Percentiles rank a stretch among this genome's conserved stretches.
Conservation (phyloP, 2,113 vertebrate species). For the Phasianus colchicus region DNA sequence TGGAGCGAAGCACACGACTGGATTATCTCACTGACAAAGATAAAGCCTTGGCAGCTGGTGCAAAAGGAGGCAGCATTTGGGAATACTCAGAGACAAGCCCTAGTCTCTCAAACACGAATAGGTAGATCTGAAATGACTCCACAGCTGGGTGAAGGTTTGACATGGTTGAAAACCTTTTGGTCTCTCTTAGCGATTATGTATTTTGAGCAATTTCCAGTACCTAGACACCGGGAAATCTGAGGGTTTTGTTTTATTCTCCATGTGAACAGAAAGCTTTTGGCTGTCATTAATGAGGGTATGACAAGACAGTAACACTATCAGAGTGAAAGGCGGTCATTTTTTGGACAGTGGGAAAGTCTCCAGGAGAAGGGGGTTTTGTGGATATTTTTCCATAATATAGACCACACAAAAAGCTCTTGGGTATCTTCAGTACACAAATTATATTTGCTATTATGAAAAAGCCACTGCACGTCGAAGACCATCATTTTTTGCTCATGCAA, state of each 20-base stretch:
- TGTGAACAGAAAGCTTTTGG: background rate
- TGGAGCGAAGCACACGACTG: background rate
- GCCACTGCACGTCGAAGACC: background rate
- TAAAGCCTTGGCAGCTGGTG: background rate
- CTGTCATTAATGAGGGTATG: background rate
- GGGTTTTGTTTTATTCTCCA: background rate
- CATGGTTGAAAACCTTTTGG: background rate
- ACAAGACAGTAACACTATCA: background rate
- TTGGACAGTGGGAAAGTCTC: background rate
- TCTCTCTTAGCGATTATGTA: background rate
- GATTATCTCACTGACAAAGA: background rate
- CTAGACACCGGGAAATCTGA: background rate
- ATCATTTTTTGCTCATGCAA: background rate
- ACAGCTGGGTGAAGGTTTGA: background rate
- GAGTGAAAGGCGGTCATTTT: background rate
- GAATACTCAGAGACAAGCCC: background rate
- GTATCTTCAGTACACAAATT: background rate
- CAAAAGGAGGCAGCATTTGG: background rate
- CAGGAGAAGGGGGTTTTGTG: background rate
- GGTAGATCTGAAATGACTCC: background rate
- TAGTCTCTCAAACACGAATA: background rate
- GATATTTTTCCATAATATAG: background rate
- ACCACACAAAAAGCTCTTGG: constrained; percentile 12
- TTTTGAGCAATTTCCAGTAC: background rate
- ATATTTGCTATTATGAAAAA: constrained; percentile 7